phyloP scores from a whole-genome alignment of 37 sponge, comb jelly and placozoan species.

The Chondrilla cf. caribensis region DNA sequence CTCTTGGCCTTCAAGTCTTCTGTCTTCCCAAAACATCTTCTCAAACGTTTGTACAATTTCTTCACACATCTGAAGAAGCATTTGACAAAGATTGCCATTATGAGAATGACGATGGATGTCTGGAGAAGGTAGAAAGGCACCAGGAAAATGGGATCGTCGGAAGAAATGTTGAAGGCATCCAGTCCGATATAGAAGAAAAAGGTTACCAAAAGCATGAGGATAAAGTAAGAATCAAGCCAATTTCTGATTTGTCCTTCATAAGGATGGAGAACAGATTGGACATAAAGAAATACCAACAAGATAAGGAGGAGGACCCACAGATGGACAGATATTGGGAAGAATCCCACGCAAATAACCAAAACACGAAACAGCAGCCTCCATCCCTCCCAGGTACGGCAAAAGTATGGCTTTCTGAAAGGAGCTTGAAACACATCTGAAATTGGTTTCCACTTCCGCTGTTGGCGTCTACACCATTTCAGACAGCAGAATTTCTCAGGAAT shows the following conservation, averaged over 20 bases:
- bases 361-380: conserved; percentile 13
- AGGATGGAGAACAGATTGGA: neutral
- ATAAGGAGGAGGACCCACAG: neutral
- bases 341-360: neutral
- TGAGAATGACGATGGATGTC: neutral
- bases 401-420: neutral
- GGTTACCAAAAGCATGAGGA: neutral
- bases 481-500: neutral
- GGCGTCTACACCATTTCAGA: neutral
- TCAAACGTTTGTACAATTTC: no score
- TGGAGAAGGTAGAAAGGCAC: neutral
- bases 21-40: no score
- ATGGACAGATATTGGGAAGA: neutral
- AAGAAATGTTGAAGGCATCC: neutral
- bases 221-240: neutral
- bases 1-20: no score
- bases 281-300: neutral
- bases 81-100: neutral
- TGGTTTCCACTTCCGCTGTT: neutral
- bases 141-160: neutral
- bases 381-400: conserved; percentile 7
- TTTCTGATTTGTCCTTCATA: neutral
- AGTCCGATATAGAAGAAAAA: neutral
- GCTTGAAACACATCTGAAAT: neutral
- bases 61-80: no score